Evolutionary conservation across 2,113 vertebrate genomes (phyloP).

Genomic region (Dicentrarchus labrax): DNA sequence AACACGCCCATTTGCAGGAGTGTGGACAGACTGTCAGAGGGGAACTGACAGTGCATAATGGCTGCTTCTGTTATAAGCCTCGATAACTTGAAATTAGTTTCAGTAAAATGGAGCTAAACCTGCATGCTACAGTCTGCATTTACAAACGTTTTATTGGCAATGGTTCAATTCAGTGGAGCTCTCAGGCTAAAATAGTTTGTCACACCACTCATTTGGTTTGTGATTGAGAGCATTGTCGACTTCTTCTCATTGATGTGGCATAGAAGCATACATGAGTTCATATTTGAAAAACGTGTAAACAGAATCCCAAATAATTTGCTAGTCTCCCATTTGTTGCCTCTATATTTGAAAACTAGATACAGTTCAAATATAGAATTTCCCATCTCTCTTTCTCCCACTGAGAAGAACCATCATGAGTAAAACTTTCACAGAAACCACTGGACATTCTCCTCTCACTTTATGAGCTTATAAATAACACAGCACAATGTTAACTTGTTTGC

Average conservation of each 20-base stretch:
- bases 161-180: background rate
- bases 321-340: background rate
- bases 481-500: background rate
- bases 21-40: conserved; percentile 62
- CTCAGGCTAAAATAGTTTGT: conserved; percentile 2
- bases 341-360: background rate
- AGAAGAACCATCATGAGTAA: background rate
- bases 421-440: background rate
- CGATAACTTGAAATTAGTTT: conserved; percentile 54
- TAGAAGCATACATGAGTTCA: background rate
- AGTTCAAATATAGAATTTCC: background rate
- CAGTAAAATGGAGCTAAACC: conserved; percentile 31
- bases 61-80: conserved; percentile 65
- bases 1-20: conserved; percentile 71
- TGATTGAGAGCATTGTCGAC: background rate
- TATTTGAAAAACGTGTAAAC: background rate
- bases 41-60: conserved; percentile 68
- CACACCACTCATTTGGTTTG: conserved; percentile 4
- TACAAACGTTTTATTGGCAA: background rate
- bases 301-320: background rate
- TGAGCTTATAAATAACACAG: background rate
- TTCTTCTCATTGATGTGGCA: background rate
- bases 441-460: background rate
- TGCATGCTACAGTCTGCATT: background rate
- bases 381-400: background rate